phyloP scores from a whole-genome alignment of 2,888 invertebrate genomes.

The Platycheirus albimanus region DNA sequence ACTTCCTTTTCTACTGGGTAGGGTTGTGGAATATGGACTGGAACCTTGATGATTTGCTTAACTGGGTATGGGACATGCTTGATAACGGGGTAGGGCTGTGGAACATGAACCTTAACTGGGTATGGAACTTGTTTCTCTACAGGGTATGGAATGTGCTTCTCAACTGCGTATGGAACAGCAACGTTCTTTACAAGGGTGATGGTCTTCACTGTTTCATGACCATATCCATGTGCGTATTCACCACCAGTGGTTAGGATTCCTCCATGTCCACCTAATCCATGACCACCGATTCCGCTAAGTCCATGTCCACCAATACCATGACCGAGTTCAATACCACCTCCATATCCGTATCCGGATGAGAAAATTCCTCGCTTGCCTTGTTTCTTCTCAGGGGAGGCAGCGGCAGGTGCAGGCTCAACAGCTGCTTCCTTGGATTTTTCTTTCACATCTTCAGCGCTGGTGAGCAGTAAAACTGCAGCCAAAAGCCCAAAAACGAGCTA shows the following conservation, averaged over 20 bases:
- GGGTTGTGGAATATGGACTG: constrained; percentile 88
- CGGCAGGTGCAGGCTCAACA: constrained; percentile 81
- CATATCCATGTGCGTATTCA: constrained; percentile 80
- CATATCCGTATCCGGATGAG: constrained; percentile 79
- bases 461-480: constrained; percentile 85
- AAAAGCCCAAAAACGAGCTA: constrained; percentile 83
- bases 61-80: constrained; percentile 87
- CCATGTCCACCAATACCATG: constrained; percentile 83
- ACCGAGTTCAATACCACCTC: constrained; percentile 78
- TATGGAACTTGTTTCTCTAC: constrained; percentile 88
- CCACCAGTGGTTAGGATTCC: constrained; percentile 76
- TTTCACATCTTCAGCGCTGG: constrained; percentile 85
- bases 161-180: constrained; percentile 87
- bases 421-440: constrained; percentile 78
- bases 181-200: constrained; percentile 89
- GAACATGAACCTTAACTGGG: constrained; percentile 87
- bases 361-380: constrained; percentile 90
- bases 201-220: constrained; percentile 85
- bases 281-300: constrained; percentile 76
- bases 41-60: constrained; percentile 89
- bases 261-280: constrained; percentile 77
- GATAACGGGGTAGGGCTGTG: constrained; percentile 87
- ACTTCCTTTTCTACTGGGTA: constrained; percentile 86
- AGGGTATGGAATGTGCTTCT: constrained; percentile 87
- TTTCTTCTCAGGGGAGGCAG: constrained; percentile 86